Percentiles rank a stretch among this genome's conserved stretches.
phyloP scores from a whole-genome alignment of 2,888 invertebrate genomes.

The Cerceris rybyensis region DNA sequence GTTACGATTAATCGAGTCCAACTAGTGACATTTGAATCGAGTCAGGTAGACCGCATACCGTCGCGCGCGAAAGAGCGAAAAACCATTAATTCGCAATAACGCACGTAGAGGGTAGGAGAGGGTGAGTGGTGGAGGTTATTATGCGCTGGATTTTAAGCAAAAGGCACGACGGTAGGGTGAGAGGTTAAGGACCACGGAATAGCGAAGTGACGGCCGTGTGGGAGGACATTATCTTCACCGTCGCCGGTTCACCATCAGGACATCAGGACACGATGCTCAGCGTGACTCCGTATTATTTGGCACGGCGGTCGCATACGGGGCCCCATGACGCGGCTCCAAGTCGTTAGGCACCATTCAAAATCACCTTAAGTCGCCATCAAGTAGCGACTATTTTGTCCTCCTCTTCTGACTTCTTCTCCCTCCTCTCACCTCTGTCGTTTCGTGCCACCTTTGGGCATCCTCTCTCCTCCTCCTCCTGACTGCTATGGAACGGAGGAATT shows the following conservation, averaged over 20 bases:
- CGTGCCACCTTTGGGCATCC: background rate
- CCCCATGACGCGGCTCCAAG: conserved; percentile 78
- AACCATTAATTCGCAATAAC: conserved; percentile 63
- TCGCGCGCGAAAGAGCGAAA: conserved; percentile 29
- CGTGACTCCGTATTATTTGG: conserved; percentile 80
- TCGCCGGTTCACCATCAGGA: conserved; percentile 69
- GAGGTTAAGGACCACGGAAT: conserved; percentile 76
- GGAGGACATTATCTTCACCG: conserved; percentile 78
- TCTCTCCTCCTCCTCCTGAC: conserved; percentile 23
- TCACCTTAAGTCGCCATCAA: conserved; percentile 80
- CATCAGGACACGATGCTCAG: conserved; percentile 72
- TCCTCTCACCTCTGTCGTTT: conserved; percentile 1
- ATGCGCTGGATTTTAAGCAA: conserved; percentile 56
- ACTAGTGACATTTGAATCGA: conserved; percentile 50
- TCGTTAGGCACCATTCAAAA: conserved; percentile 80
- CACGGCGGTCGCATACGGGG: conserved; percentile 70
- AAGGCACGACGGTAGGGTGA: conserved; percentile 57
- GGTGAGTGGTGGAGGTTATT: conserved; percentile 47
- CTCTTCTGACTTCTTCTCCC: conserved; percentile 31
- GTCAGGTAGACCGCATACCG: conserved; percentile 30
- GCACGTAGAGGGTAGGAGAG: background rate
- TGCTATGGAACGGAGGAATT: conserved; percentile 57
- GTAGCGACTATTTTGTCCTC: conserved; percentile 78
- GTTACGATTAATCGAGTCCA: conserved; percentile 49
- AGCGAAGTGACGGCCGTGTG: conserved; percentile 77